Conservation (phyloP, 1,140 invertebrate species). For the Schlechtendalia chinensis region DNA sequence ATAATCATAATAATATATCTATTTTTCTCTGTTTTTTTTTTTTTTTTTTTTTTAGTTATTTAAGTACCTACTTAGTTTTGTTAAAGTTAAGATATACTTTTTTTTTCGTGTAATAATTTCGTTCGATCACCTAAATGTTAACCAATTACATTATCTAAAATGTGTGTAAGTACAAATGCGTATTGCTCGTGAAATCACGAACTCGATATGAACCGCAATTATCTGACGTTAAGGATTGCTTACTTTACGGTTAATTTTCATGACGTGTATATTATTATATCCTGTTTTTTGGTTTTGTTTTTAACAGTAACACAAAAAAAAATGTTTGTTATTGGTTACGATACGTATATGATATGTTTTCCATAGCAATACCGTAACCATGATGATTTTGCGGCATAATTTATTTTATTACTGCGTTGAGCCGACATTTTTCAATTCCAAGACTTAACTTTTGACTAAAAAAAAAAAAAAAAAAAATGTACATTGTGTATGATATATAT, state of each 20-base stretch:
- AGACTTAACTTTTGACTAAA: conserved; percentile 37
- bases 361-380: background rate
- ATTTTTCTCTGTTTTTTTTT: conserved; percentile 1
- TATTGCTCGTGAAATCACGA: background rate
- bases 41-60: conserved; percentile 1
- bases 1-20: conserved; percentile 2
- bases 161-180: background rate
- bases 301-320: background rate
- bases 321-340: background rate
- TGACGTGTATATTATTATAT: conserved; percentile 15
- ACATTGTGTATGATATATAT: conserved; percentile 49
- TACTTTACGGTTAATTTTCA: background rate
- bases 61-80: background rate
- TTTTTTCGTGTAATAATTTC: background rate
- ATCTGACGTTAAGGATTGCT: background rate
- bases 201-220: background rate
- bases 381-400: background rate
- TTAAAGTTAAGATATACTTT: conserved; percentile 16
- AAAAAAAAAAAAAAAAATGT: conserved; percentile 21
- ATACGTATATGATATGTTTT: background rate
- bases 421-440: conserved; percentile 10
- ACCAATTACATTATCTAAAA: background rate
- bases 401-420: background rate
- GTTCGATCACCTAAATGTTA: background rate
- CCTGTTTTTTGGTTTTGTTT: too few species aligned